Evolutionary conservation across 2,113 vertebrate species (phyloP).

Genomic region (Austrofundulus limnaeus): DNA sequence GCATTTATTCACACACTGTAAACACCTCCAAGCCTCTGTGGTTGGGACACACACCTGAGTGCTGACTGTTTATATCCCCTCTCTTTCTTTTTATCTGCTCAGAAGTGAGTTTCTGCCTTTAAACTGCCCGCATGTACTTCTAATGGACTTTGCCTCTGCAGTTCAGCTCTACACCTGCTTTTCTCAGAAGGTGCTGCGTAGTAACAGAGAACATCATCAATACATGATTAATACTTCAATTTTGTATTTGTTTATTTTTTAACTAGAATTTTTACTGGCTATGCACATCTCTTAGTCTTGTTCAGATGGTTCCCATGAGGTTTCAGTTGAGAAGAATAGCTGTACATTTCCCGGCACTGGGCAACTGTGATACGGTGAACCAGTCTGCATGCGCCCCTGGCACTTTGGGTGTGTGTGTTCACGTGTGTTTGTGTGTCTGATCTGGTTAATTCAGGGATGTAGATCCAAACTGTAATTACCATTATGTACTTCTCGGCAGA

Average conservation of each 20-base stretch:
- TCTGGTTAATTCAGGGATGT: conserved; percentile 72
- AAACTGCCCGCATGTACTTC: conserved; percentile 3
- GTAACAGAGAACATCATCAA: conserved; percentile 20
- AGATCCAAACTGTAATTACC: conserved; percentile 76
- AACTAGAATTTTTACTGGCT: conserved; percentile 48
- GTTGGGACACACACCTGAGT: conserved; percentile 64
- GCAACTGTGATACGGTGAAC: conserved; percentile 35
- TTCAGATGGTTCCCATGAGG: conserved; percentile 79
- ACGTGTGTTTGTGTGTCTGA: conserved; percentile 62
- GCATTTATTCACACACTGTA: conserved; percentile 65
- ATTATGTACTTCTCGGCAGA: conserved; percentile 75
- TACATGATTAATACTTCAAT: conserved; percentile 7
- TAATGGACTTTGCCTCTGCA: neutral
- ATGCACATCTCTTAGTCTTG: conserved; percentile 22
- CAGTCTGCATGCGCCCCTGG: conserved; percentile 46
- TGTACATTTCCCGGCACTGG: conserved; percentile 87
- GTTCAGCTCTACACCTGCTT: conserved; percentile 8
- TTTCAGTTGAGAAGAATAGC: conserved; percentile 92
- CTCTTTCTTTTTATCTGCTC: conserved; percentile 36
- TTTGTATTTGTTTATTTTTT: conserved; percentile 29
- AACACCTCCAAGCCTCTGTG: conserved; percentile 63
- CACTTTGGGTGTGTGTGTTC: conserved; percentile 48
- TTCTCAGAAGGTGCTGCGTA: conserved; percentile 8
- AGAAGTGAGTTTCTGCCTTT: conserved; percentile 2
- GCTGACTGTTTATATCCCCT: conserved; percentile 30